Conservation (phyloP, 1,140 invertebrate species). For the Drosophila kanapiae region DNA sequence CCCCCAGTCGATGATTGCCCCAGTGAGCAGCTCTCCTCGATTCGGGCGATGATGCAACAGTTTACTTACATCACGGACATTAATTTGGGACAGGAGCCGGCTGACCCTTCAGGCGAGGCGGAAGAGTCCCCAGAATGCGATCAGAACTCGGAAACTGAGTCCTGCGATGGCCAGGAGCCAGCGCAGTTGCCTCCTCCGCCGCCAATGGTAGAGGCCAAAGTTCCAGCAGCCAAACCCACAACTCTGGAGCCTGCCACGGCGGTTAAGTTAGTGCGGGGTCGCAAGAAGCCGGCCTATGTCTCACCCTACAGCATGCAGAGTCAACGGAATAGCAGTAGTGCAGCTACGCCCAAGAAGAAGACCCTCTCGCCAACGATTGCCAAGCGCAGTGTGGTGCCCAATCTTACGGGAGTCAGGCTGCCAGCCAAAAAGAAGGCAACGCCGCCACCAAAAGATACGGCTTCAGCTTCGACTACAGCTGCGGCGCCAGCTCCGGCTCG, state of each 20-base stretch:
- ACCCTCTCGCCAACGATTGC: constrained; percentile 68
- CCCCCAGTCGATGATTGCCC: constrained; percentile 85
- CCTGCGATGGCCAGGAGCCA: constrained; percentile 64
- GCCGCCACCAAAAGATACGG: constrained; percentile 8
- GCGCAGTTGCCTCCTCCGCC: constrained; percentile 31
- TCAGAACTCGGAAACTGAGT: constrained; percentile 86
- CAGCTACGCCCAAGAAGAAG: constrained; percentile 56
- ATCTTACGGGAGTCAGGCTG: constrained; percentile 3
- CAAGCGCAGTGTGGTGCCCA: constrained; percentile 53
- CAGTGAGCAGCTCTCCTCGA: constrained; percentile 86
- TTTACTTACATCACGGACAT: constrained; percentile 73
- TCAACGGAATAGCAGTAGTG: constrained; percentile 71
- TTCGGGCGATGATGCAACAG: constrained; percentile 73
- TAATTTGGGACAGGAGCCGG: constrained; percentile 69
- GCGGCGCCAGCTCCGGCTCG: constrained; percentile 83
- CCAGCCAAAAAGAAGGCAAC: constrained; percentile 57
- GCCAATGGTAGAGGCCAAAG: constrained; percentile 6
- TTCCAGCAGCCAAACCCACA: constrained; percentile 10
- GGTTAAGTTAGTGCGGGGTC: constrained; percentile 90
- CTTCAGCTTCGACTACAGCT: constrained; percentile 58
- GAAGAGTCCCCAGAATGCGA: constrained; percentile 82
- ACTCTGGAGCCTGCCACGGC: constrained; percentile 65
- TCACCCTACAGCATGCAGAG: constrained; percentile 86
- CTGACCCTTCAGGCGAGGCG: constrained; percentile 48
- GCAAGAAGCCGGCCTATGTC: constrained; percentile 90